A percentile compares a stretch with the other conserved stretches of the same genome.
These are phyloP conservation scores for Ophiothrix spiculata DNA, from an alignment of 35 echinoderm and acorn worm genomes.

Conservation along the genomic window DNA sequence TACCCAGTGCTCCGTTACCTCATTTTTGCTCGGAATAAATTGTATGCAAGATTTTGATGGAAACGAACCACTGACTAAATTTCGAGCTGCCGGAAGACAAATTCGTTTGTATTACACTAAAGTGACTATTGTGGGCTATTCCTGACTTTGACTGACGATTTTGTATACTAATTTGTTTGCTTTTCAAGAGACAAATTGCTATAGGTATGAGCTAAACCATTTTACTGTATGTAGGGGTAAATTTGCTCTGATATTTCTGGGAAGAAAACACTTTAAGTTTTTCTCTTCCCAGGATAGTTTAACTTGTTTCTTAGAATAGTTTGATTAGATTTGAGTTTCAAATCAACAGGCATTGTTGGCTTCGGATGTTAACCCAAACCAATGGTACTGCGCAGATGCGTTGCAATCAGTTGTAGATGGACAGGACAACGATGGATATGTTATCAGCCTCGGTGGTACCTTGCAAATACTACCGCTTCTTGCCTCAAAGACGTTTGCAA, in stretches of 20 bases:
- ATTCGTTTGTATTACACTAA: neutral
- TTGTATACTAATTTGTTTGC: no score
- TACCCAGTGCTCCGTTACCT: no score
- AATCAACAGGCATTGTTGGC: slow-evolving; percentile 42
- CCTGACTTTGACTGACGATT: neutral
- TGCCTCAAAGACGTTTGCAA: slow-evolving; percentile 47
- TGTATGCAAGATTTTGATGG: neutral
- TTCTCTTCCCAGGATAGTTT: neutral
- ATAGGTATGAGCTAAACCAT: neutral
- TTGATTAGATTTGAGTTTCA: neutral
- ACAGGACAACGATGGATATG: slow-evolving; percentile 42
- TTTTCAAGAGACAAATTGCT: neutral
- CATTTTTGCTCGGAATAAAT: neutral
- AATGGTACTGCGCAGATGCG: slow-evolving; percentile 30
- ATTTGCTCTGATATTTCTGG: neutral
- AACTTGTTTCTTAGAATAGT: neutral
- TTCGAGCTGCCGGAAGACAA: neutral
- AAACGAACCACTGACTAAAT: neutral
- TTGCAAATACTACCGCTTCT: slow-evolving; percentile 56
- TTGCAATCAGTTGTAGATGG: neutral
- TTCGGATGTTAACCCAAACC: neutral
- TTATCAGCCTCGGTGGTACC: slow-evolving; percentile 53
- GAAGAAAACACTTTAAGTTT: neutral
- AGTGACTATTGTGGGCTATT: neutral
- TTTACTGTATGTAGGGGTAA: neutral